Base-by-base conservation (phyloP, 2,797 vertebrate species). In the Nothura maculosa region DNA sequence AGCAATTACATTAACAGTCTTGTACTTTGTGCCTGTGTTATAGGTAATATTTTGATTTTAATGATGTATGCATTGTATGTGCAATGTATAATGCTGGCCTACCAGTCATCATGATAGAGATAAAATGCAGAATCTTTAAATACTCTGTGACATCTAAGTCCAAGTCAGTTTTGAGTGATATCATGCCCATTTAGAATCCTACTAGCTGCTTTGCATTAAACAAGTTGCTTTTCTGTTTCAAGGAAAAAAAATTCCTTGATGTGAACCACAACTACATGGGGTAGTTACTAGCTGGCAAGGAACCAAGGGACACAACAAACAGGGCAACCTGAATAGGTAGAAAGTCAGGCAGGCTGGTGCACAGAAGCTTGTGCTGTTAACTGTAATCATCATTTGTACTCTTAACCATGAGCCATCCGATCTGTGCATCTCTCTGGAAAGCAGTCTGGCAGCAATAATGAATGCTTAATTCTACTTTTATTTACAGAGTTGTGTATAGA, bases 401-500 rank as follows among this genome's bases (percentile, higher is more conserved):
- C 42, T 54, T 45, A 25, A 20, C 17, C 24, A 1, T 79, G 60
- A 14, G 30, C 30, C 61, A 14, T 47, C 47, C 24, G 52, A 61
- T 64, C 19, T 58, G 32, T 36, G 6, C n/a, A 24, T 34, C 25
- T 61, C 36, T 78, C 13, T 16, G 32, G 25, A 13, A 17, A 15
- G 81, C 47, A 48, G 15, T 34, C 25, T 79, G 50, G 14, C 40
- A 42, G 9, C 27, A 22, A 25, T n/a, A 42, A 55, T 6, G 42
- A 58, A 16, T 27, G 7, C 28, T 64, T 82, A 40, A 30, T 67
- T 66, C 64, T 82, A 28, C 40, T 77, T 3, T 79, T 50, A 11
- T 27, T 6, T 17, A 30, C 18, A 68, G 62, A 72, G 6, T n/a
- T 0, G 0, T 19, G 1, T 19, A 32, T 12, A 19, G 24, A 22